A percentile compares a stretch with the other conserved stretches of the same genome.
Conservation (phyloP, 1,140 invertebrate genomes). For the Tachypleus tridentatus region DNA sequence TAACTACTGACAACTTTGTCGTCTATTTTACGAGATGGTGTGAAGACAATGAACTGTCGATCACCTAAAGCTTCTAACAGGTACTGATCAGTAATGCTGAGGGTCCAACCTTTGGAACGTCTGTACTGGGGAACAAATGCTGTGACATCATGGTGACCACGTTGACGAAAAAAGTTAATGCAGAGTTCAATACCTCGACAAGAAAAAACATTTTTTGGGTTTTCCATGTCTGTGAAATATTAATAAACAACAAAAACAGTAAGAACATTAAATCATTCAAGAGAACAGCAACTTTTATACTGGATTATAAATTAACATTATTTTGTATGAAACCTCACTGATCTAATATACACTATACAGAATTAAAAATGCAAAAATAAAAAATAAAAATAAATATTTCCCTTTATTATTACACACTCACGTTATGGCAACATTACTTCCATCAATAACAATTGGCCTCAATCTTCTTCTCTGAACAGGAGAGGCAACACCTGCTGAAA, state of each 20-base stretch:
- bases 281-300: not conserved
- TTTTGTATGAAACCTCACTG: too few relatives aligned
- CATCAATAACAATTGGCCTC: constrained; percentile 33
- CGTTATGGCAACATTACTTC: constrained; percentile 36
- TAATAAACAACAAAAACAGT: not conserved
- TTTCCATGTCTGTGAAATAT: constrained; percentile 30
- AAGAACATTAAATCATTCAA: constrained; percentile 3
- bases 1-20: constrained; percentile 11
- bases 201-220: constrained; percentile 27
- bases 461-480: too few relatives aligned
- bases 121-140: constrained; percentile 13
- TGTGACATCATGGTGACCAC: constrained; percentile 12
- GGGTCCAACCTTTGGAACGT: not conserved
- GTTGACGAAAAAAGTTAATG: constrained; percentile 17
- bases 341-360: too few relatives aligned
- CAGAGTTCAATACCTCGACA: constrained; percentile 31
- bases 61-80: constrained; percentile 7
- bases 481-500: too few relatives aligned
- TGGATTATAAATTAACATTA: too few relatives aligned
- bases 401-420: too few relatives aligned
- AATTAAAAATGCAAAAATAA: too few relatives aligned
- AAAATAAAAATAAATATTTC: too few relatives aligned
- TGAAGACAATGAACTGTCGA: constrained; percentile 10
- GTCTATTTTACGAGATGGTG: constrained; percentile 16
- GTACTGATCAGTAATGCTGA: constrained; percentile 8